Base-by-base conservation (phyloP, 2,797 vertebrate species). In the Urocyon cinereoargenteus region DNA sequence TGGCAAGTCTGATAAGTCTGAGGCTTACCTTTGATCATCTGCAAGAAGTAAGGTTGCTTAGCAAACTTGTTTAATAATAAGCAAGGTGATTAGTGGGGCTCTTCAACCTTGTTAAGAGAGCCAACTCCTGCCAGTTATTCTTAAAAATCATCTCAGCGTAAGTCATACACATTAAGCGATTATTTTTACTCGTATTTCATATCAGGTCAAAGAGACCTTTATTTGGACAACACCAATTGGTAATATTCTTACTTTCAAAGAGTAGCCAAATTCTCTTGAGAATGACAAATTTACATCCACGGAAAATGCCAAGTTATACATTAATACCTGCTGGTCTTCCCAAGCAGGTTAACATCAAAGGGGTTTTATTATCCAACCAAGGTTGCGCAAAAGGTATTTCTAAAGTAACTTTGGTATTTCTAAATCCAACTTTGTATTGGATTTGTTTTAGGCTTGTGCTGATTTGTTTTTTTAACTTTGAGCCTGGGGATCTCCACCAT, bases 21-120 rank as follows among this genome's bases (percentile, higher is more conserved):
- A 95, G 21, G 55, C 6, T 95, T 83, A 66, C 55, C 87, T 97
- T 94, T 97, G 92, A 93, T 95, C 79, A 95, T 85, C 28, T 90
- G 75, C 3, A 81, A 94, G 96, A 79, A 81, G 83, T 93, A 61
- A 53, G 16, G 77, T 83, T 97, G 85, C 90, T 96, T 90, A 92
- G 88, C 55, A 95, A 96, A 94, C 31, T 59, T 90, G 78, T 92
- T 97, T 96, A 97, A 84, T 91, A 96, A 92, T 91, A 92, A 97
- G 89, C 78, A 95, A 90, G 78, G 53, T 86, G 82, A 95, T 92
- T 68, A 83, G 49, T 53, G 19, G 73, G 49, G 4, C 64, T 90
- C 57, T 83, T 59, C 40, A 36, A 77, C 59, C 57, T 87, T 66
- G 12, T 70, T 75, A 62, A 79, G 64, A n/a, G 85, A 77, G 79